Conservation (phyloP, 2,113 vertebrate species). For the Apodemus sylvaticus region DNA sequence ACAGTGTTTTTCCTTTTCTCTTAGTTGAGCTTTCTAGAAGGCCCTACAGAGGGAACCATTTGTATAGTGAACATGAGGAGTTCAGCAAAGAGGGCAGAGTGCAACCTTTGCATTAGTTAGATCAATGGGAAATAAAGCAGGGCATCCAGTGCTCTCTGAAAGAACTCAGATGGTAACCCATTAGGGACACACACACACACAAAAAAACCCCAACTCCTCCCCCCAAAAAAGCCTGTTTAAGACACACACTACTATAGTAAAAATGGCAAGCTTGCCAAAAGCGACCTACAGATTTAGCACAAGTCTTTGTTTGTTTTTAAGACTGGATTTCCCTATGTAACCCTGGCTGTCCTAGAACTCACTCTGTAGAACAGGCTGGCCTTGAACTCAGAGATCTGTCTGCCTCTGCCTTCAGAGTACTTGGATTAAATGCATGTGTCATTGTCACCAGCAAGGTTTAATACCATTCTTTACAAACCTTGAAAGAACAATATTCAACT, state of each 20-base stretch:
- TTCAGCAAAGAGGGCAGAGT: slow-evolving; percentile 74
- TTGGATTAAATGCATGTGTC: background rate
- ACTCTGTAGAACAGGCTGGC: background rate
- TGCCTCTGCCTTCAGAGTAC: background rate
- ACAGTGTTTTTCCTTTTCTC: slow-evolving; percentile 62
- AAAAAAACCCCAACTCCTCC: background rate
- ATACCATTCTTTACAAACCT: background rate
- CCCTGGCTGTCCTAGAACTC: background rate
- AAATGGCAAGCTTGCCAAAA: background rate
- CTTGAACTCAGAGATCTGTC: background rate
- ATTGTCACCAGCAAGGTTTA: background rate
- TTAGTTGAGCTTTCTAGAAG: slow-evolving; percentile 58
- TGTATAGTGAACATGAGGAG: slow-evolving; percentile 41
- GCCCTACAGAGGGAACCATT: slow-evolving; percentile 68
- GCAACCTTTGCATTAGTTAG: slow-evolving; percentile 72
- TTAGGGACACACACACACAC: too few relatives aligned
- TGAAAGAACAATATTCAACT: background rate
- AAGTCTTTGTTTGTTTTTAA: background rate
- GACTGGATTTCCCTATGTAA: background rate
- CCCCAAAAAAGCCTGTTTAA: background rate
- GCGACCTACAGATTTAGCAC: background rate
- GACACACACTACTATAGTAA: background rate
- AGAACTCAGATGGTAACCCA: slow-evolving; percentile 20
- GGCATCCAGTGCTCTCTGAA: slow-evolving; percentile 6
- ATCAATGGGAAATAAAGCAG: slow-evolving; percentile 52